phyloP scores from a whole-genome alignment of 2,113 vertebrate species.

The Pterophyllum scalare region DNA sequence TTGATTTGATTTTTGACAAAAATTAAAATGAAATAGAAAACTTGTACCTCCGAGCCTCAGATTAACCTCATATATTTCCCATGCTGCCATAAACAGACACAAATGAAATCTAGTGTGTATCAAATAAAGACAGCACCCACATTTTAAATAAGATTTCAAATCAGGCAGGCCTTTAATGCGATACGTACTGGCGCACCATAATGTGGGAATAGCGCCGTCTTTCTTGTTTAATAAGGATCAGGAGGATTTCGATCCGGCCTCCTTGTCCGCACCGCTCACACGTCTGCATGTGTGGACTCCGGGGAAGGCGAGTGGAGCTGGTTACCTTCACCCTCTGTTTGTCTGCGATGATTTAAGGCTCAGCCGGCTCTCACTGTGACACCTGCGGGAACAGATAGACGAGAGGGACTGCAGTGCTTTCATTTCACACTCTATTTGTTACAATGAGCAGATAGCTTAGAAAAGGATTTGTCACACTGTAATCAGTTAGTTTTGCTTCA shows the following conservation, averaged over 20 bases:
- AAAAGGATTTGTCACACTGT: slow-evolving; percentile 17
- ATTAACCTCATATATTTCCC: not conserved
- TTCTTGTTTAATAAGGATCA: slow-evolving; percentile 78
- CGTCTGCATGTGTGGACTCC: slow-evolving; percentile 54
- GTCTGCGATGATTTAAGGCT: slow-evolving; percentile 66
- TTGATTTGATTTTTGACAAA: not conserved
- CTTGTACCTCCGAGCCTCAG: not conserved
- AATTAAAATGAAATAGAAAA: not conserved
- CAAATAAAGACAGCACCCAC: slow-evolving; percentile 53
- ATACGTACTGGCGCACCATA: slow-evolving; percentile 57
- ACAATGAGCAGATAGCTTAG: slow-evolving; percentile 8
- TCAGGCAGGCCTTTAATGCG: slow-evolving; percentile 65
- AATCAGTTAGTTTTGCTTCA: not conserved
- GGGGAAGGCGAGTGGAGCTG: slow-evolving; percentile 49
- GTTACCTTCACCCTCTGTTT: slow-evolving; percentile 63
- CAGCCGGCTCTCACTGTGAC: slow-evolving; percentile 49
- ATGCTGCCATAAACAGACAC: not conserved
- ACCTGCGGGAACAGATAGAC: slow-evolving; percentile 47
- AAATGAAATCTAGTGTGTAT: slow-evolving; percentile 21
- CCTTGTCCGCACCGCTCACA: slow-evolving; percentile 38
- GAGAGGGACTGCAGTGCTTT: slow-evolving; percentile 11
- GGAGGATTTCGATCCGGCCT: slow-evolving; percentile 67
- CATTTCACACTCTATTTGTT: slow-evolving; percentile 28
- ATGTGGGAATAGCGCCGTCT: slow-evolving; percentile 66
- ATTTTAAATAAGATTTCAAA: slow-evolving; percentile 68